Base-by-base conservation (phyloP, 2,797 vertebrate genomes). In the Peromyscus attwateri region DNA sequence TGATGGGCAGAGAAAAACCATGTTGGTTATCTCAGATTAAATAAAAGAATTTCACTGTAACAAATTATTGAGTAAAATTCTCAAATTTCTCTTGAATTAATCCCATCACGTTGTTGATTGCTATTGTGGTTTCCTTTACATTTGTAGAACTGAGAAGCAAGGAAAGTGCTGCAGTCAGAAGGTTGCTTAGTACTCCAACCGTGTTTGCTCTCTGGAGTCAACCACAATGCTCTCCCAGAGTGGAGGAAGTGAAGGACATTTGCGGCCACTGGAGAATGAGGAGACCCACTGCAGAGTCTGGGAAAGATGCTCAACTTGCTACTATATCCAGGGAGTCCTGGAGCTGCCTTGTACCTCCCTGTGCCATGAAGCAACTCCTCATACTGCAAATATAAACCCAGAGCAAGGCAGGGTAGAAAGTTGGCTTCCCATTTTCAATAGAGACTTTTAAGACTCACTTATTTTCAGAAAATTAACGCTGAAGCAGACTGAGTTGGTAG, bases 401-500 rank as follows among this genome's bases (percentile, higher is more conserved):
- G 91, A n/a, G 46, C 64, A 60, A 90, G 11, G 73, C 0, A 91
- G 92, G 62, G 73, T 3, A 92, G 90, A 95, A 94, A 52, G 2
- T 21, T 21, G 25, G 16, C 10, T 92, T 95, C 46, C 55, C 94
- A 27, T 64, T 91, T 97, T 91, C 75, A 95, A 70, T 27, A 68
- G 55, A 95, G 83, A 87, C 25, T 95, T 97, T 97, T 95, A 96
- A 68, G 89, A 94, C 68, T 66, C 25, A 89, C 55, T 83, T 60
- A 92, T 75, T 96, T 97, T 96, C 95, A 95, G 76, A 96, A 96
- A 97, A 75, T 76, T 79, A 96, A 91, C 90, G 89, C 66, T 77
- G 37, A 91, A 91, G 43, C 52, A 92, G 81, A 93, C 29, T 40
- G 70, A 43, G 64, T 19, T 37, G 89, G 84, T 85, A 66, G 0